phyloP scores from a whole-genome alignment of 92 coral and sea anemone genomes.

The Parazoanthus swiftii region DNA sequence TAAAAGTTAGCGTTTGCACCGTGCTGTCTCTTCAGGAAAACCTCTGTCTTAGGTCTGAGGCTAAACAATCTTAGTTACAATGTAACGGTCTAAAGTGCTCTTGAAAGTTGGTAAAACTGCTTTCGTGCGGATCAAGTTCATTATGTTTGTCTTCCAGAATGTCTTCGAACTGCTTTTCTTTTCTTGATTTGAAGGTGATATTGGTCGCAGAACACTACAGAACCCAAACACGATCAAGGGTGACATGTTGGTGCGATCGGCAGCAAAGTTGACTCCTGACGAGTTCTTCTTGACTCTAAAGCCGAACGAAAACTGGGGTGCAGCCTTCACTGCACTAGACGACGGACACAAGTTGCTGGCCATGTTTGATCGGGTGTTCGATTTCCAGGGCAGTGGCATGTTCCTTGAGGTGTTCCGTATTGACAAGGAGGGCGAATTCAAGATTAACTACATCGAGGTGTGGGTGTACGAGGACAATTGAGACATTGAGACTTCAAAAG shows the following conservation, averaged over 20 bases:
- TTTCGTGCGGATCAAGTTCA: no score
- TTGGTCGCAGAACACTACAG: conserved; percentile 12
- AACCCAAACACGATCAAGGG: background rate
- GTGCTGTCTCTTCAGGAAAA: no score
- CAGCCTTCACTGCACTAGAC: conserved; percentile 25
- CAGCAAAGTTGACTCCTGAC: conserved; percentile 27
- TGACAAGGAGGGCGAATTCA: conserved; percentile 2
- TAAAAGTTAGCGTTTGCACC: no score
- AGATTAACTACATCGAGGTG: conserved; percentile 39
- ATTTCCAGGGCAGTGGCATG: background rate
- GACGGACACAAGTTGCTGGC: conserved; percentile 34
- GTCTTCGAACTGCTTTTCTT: background rate
- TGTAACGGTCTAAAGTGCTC: no score
- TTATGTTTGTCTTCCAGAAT: no score
- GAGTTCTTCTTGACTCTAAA: conserved; percentile 27
- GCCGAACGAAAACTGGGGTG: conserved; percentile 43
- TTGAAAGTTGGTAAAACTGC: no score
- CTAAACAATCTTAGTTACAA: no score
- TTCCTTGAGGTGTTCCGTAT: conserved; percentile 22
- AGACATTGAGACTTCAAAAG: no score
- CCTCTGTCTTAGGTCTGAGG: no score
- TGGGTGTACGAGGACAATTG: background rate
- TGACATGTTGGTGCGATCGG: background rate
- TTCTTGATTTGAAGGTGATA: background rate
- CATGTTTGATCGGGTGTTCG: background rate